These are phyloP conservation scores for Dicaeum eximium DNA, from an alignment of 2,113 vertebrate genomes.

Conservation along the genomic window DNA sequence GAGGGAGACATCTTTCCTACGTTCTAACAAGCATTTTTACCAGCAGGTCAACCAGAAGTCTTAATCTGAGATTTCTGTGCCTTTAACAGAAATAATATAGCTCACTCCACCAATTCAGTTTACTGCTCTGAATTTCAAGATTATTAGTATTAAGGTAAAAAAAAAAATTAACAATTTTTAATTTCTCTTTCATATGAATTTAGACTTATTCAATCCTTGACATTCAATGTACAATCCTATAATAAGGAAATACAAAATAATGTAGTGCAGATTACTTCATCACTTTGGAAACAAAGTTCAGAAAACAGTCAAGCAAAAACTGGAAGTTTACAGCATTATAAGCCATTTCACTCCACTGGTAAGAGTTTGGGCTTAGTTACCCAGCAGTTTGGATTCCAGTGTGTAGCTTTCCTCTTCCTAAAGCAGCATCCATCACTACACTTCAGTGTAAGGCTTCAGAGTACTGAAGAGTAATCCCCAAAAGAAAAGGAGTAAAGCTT, in stretches of 20 bases:
- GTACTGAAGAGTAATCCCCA: neutral
- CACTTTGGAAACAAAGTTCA: neutral
- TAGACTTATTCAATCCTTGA: neutral
- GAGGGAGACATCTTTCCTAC: neutral
- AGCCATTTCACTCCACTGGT: neutral
- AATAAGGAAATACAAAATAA: neutral
- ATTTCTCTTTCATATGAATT: neutral
- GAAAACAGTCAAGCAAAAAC: neutral
- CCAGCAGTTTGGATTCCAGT: neutral
- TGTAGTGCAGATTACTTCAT: neutral
- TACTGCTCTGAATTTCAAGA: neutral
- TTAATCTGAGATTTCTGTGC: neutral
- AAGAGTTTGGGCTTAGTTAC: neutral
- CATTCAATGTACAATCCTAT: neutral
- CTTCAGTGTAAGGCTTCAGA: neutral
- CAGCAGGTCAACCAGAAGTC: neutral
- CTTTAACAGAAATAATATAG: neutral
- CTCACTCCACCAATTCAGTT: neutral
- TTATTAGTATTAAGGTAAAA: neutral
- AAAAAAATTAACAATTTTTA: neutral
- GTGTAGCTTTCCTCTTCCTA: neutral
- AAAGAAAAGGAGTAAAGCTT: fast-evolving
- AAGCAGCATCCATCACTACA: neutral
- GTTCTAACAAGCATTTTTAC: neutral
- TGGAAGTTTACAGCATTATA: neutral